These are phyloP conservation scores for Calameuta idolon DNA, from an alignment of 2,888 invertebrate species.

Conservation along the genomic window DNA sequence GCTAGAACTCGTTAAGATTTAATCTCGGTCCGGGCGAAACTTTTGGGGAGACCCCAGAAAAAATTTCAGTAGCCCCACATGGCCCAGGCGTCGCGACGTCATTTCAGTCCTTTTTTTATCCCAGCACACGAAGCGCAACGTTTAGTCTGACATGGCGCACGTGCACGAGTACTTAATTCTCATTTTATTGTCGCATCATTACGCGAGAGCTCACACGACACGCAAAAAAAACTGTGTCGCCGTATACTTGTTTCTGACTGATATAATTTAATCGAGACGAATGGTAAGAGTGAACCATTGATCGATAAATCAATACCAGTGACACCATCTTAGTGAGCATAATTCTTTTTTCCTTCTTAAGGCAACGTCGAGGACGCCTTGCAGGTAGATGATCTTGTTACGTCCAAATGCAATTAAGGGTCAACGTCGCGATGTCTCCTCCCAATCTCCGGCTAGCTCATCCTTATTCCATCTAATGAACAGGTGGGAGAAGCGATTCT, in stretches of 20 bases:
- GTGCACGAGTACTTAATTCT: neutral
- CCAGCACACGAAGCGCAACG: neutral
- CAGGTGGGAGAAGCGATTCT: neutral
- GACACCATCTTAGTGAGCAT: neutral
- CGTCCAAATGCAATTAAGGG: neutral
- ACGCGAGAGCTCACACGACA: neutral
- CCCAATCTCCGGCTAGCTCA: neutral
- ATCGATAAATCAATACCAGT: neutral
- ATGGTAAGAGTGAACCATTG: neutral
- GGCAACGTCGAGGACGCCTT: neutral
- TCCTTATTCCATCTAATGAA: neutral
- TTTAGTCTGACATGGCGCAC: neutral
- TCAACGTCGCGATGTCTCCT: neutral
- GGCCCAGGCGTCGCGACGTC: neutral
- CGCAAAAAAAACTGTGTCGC: neutral
- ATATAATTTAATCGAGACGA: neutral
- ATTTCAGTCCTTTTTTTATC: neutral
- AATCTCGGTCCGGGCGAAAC: neutral
- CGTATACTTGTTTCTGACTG: neutral
- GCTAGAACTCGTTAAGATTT: neutral
- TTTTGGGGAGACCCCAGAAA: neutral
- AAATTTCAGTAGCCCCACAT: neutral
- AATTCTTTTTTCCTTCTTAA: neutral
- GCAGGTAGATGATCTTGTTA: neutral
- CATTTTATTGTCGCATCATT: neutral